Evolutionary conservation across 2,888 invertebrate genomes (phyloP).

Genomic region (Scelioninae gen. 1): DNA sequence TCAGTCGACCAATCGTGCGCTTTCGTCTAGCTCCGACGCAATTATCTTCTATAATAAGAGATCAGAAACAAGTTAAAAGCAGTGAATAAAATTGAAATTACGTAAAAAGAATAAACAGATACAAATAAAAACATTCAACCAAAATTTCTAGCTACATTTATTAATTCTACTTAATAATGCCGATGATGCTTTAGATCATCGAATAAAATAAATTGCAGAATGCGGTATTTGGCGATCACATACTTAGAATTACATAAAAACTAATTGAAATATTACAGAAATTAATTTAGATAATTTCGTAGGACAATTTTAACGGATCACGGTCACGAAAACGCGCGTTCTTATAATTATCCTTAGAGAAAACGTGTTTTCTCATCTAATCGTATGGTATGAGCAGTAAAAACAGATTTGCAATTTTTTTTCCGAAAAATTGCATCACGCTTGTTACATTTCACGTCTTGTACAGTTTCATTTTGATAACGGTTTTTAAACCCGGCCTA

Average conservation of each 20-base stretch:
- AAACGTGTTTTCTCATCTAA: constrained; percentile 8
- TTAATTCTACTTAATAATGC: constrained; percentile 21
- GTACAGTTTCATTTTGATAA: constrained; percentile 34
- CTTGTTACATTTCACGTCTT: constrained; percentile 10
- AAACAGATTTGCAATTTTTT: neutral
- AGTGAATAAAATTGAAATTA: neutral
- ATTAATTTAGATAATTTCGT: constrained; percentile 45
- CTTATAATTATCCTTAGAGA: neutral
- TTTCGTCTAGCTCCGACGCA: constrained; percentile 32
- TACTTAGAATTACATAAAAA: constrained; percentile 29
- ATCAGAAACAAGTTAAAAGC: constrained; percentile 11
- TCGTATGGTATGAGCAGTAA: constrained; percentile 15
- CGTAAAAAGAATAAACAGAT: neutral
- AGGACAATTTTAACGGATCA: constrained; percentile 42
- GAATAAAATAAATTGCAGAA: constrained; percentile 5
- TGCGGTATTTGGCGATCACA: constrained; percentile 6
- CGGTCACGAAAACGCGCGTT: constrained; percentile 7
- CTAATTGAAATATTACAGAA: constrained; percentile 37
- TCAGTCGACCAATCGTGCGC: constrained; percentile 6
- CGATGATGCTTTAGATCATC: constrained; percentile 14
- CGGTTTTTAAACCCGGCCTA: constrained; percentile 55
- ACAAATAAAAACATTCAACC: neutral
- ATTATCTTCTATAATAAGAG: constrained; percentile 36
- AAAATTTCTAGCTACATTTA: constrained; percentile 36
- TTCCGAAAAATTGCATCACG: neutral